These are phyloP conservation scores for Semibalanus balanoides DNA, from an alignment of 1,140 invertebrate genomes.

Conservation along the genomic window DNA sequence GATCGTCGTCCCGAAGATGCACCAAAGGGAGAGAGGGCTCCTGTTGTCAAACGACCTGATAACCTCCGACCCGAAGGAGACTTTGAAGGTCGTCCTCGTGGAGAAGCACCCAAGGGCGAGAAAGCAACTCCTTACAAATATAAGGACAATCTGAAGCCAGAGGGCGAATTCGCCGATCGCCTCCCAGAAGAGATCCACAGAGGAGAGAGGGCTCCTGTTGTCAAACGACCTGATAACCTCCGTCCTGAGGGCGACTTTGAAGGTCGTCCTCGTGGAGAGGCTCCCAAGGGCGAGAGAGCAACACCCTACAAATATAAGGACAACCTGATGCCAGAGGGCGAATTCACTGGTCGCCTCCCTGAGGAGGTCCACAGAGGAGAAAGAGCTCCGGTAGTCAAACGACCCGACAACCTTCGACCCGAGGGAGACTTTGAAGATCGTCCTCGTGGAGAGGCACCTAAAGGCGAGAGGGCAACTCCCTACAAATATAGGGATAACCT, in stretches of 20 bases:
- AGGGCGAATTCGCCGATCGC: conserved; percentile 22
- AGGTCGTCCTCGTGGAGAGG: conserved; percentile 10
- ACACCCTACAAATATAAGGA: neutral
- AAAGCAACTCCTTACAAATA: conserved; percentile 30
- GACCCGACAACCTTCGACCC: conserved; percentile 10
- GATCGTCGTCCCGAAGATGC: conserved; percentile 21
- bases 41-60: conserved; percentile 7
- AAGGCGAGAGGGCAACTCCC: conserved; percentile 10
- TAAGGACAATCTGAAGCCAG: conserved; percentile 16
- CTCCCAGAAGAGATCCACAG: conserved; percentile 13
- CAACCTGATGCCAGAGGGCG: conserved; percentile 45
- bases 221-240: conserved; percentile 42
- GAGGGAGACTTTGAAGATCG: conserved; percentile 5
- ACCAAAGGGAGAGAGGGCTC: conserved; percentile 11
- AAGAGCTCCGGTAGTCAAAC: conserved; percentile 7
- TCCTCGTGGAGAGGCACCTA: neutral
- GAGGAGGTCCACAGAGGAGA: neutral
- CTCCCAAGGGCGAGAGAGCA: neutral
- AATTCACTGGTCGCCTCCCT: neutral
- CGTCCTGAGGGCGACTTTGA: conserved; percentile 21
- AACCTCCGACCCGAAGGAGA: conserved; percentile 9
- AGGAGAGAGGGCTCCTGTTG: conserved; percentile 26
- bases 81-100: conserved; percentile 29
- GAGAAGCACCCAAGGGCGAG: conserved; percentile 32
- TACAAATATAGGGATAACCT: conserved; percentile 30